Conservation (phyloP, 2,888 invertebrate genomes). For the Sphaerophoria taeniata region DNA sequence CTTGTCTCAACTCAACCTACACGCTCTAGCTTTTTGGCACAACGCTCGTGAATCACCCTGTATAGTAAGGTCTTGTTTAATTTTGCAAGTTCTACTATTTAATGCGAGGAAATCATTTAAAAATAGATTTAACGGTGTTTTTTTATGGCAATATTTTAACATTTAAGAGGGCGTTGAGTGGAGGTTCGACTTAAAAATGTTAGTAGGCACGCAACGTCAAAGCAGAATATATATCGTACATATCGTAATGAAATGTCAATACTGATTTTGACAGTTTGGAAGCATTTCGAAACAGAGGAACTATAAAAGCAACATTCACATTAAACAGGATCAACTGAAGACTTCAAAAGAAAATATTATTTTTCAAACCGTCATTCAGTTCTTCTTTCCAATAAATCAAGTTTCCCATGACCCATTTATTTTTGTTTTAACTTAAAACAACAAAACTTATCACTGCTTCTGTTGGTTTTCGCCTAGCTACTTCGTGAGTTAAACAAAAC, state of each 20-base stretch:
- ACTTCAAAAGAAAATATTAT: too few species aligned
- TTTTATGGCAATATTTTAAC: not conserved
- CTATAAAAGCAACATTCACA: too few species aligned
- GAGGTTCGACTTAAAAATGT: not conserved
- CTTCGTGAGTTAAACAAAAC: not conserved
- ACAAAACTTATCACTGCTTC: not conserved
- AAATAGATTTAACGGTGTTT: not conserved
- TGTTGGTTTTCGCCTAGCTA: constrained; percentile 1
- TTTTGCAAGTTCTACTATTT: not conserved
- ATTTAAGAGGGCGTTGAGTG: not conserved
- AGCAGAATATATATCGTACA: too few species aligned
- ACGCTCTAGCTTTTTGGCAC: too few species aligned
- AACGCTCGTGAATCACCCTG: too few species aligned
- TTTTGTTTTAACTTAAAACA: constrained; percentile 9
- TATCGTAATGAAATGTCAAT: too few species aligned
- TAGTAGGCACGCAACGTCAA: not conserved
- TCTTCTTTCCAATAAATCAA: too few species aligned
- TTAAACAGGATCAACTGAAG: too few species aligned
- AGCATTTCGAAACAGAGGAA: too few species aligned
- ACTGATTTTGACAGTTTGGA: too few species aligned
- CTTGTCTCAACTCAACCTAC: too few species aligned
- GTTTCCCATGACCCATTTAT: constrained; percentile 8
- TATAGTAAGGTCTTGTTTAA: not conserved
- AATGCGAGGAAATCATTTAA: not conserved
- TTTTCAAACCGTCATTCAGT: too few species aligned